Base-by-base conservation (phyloP, 2,797 vertebrate species). In the Notolabrus celidotus region DNA sequence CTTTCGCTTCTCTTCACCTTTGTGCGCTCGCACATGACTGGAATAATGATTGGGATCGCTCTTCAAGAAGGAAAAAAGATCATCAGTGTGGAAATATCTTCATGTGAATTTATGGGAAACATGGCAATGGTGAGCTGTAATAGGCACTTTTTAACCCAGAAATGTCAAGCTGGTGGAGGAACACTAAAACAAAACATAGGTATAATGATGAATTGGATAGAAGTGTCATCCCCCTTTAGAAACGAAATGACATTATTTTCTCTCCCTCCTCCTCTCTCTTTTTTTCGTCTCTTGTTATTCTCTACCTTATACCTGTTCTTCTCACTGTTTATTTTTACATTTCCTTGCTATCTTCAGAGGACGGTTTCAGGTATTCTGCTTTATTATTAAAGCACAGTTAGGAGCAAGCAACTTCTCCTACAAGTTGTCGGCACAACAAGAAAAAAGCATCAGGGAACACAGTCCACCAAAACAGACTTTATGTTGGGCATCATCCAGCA, bases 21-120 rank as follows among this genome's bases (percentile, higher is more conserved):
- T 69, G 68, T 70, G 25, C 67, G 54, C 70, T 80, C 49, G 57
- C 80, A 83, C 82, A 83, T 67, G 68, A 87, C 83, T 79, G 70
- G 79, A 86, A 87, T 88, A 89, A 88, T 69, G 57, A 79, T 73
- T 69, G 52, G 71, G 82, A 84, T 89, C 59, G 17, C 67, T 86
- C 59, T 63, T 80, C 62, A 41, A 77, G 82, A 74, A 70, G 53
- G 43, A 79, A 79, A 86, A 88, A 67, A 14, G 56, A 91, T 88
- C 12, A 79, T 90, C 89, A 86, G 63, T 60, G 60, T 55, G 53
- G 74, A 85, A 86, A 86, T 58, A 76, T 86, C 74, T 82, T 90
- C 85, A 91, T 91, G 84, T 83, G 89, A 92, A 90, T 89, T 85
- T 85, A 86, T 86, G 87, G 90, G 88, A 87, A 88, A 90, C 89